Base-by-base conservation (phyloP, 2,797 vertebrate genomes). In the Leptodactylus fallax region DNA sequence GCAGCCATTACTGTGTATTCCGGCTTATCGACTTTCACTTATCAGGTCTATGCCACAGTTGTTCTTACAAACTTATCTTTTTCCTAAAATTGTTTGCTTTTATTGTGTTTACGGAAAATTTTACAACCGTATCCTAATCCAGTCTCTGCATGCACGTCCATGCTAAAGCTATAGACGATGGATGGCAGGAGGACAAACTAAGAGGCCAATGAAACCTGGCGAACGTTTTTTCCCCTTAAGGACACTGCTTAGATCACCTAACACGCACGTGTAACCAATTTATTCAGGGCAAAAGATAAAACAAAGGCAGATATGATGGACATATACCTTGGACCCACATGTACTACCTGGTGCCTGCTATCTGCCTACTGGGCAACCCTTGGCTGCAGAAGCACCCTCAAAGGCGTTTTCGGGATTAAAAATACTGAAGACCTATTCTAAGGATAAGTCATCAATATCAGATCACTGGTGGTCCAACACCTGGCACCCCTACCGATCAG, bases 1-100 rank as follows among this genome's bases (percentile, higher is more conserved):
- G 23, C 58, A 69, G 63, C 23, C 21, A 11, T 11, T 58, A 36
- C 12, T 79, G 14, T 60, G 25, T 6, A 23, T 56, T 53, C 53
- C 55, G 56, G 25, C 6, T 27, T 14, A 6, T 8, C 7, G 58
- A 14, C 49, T 16, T 69, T 51, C 63, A 19, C n/a, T 49, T 53
- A 82, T 82, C 81, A 71, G 61, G 65, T 90, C 94, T 96, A 69
- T 2, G 58, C 79, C 79, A 45, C 36, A n/a, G 36, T 19, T 36
- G 27, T 60, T 45, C 10, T 60, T 61, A 12, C 6, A 79, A 25
- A 10, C 21, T 47, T 61, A 80, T 79, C 56, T 45, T 60, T 55
- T 79, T 60, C 78, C 78, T 79, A 17, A 27, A 79, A 79, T 12
- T 58, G 53, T 25, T 79, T 36, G 16, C n/a, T 25, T 74, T 58